Evolutionary conservation across 1,140 invertebrate species (phyloP).

Genomic region (Venturia canescens): DNA sequence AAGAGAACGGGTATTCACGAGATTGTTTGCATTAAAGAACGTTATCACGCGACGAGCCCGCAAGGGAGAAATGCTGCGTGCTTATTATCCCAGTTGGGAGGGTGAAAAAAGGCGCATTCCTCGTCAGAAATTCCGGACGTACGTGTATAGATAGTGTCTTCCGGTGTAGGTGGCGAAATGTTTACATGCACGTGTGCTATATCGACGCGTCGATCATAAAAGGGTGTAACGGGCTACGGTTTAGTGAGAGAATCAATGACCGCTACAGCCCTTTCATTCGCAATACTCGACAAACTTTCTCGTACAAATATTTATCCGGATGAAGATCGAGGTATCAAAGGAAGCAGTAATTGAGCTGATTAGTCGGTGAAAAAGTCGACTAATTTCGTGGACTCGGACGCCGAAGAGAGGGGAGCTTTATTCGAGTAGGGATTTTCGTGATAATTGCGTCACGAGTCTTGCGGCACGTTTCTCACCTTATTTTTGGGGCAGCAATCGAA

Average conservation of each 20-base stretch:
- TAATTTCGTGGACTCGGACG: too few relatives aligned
- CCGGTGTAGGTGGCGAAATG: background rate
- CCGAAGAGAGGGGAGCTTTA: too few relatives aligned
- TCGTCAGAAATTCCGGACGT: slow-evolving; percentile 34
- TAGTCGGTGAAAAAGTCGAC: too few relatives aligned
- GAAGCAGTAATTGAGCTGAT: too few relatives aligned
- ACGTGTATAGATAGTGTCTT: background rate
- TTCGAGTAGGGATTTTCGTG: too few relatives aligned
- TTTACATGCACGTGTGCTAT: background rate
- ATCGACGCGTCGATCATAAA: background rate
- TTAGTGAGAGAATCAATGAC: background rate
- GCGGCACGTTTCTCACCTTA: too few relatives aligned
- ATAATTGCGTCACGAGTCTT: too few relatives aligned
- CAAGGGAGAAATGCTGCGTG: slow-evolving; percentile 19
- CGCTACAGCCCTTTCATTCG: too few relatives aligned
- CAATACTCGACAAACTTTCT: too few relatives aligned
- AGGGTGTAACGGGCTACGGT: background rate
- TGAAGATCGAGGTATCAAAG: too few relatives aligned
- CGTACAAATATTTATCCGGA: too few relatives aligned
- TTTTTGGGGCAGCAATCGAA: too few relatives aligned
- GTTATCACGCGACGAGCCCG: slow-evolving; percentile 15
- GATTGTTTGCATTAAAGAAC: slow-evolving; percentile 40
- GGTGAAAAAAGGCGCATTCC: slow-evolving; percentile 34
- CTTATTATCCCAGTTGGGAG: slow-evolving; percentile 8
- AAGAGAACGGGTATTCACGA: background rate